Evolutionary conservation across 2,113 vertebrate species (phyloP).

Genomic region (Hoplias malabaricus): DNA sequence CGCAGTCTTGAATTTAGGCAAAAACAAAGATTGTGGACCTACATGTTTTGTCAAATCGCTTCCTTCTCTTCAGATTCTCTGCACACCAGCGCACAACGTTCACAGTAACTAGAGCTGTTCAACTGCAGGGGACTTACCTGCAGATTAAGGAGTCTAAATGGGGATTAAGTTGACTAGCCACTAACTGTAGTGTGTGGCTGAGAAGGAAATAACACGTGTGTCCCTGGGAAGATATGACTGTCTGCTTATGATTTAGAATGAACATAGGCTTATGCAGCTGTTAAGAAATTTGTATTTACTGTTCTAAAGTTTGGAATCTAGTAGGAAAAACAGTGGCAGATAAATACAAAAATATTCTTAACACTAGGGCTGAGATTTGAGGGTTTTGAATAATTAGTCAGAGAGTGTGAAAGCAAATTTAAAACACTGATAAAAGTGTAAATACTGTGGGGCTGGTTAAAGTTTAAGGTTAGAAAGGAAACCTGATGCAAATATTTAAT

Average conservation of each 20-base stretch:
- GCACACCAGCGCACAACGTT: background rate
- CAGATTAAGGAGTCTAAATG: conserved; percentile 51
- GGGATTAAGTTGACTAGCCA: conserved; percentile 39
- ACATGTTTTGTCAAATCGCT: background rate
- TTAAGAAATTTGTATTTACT: background rate
- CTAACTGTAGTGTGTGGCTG: conserved; percentile 12
- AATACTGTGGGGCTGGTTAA: too few species aligned
- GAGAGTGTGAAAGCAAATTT: too few species aligned
- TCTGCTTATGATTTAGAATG: background rate
- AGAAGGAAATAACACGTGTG: background rate
- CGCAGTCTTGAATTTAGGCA: background rate
- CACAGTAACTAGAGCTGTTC: conserved; percentile 10
- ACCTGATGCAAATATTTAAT: too few species aligned
- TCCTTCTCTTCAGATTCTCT: background rate
- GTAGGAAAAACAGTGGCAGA: background rate
- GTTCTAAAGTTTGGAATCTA: background rate
- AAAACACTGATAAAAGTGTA: too few species aligned
- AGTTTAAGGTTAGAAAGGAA: too few species aligned
- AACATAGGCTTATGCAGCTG: background rate
- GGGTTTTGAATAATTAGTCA: too few species aligned
- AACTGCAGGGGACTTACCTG: conserved; percentile 39
- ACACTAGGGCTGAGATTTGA: background rate
- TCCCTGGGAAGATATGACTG: background rate
- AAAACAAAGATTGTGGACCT: background rate
- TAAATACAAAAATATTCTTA: background rate